Conservation (phyloP, 1,140 invertebrate genomes). For the Atopsyche davidsoni region DNA sequence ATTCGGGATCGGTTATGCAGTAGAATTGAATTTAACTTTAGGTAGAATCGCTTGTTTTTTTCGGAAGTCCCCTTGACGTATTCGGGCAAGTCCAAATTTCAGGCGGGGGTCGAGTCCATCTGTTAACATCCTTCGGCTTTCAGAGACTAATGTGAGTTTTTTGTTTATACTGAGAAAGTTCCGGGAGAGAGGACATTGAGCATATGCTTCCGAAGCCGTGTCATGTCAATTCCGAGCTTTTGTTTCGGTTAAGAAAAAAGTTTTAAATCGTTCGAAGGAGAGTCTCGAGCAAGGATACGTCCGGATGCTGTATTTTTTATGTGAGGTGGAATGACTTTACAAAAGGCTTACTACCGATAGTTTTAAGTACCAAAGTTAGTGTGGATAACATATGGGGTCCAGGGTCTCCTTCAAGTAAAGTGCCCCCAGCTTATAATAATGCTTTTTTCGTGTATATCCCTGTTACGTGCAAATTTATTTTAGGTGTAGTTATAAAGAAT, state of each 20-base stretch:
- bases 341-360: no score
- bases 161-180: slow-evolving; percentile 20
- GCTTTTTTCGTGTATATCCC: no score
- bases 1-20: slow-evolving; percentile 25
- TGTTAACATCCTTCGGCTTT: slow-evolving; percentile 13
- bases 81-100: slow-evolving; percentile 3
- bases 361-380: no score
- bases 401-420: no score
- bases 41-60: slow-evolving; percentile 23
- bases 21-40: slow-evolving; percentile 25
- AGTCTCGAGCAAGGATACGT: no score
- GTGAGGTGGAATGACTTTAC: no score
- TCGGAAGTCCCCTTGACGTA: slow-evolving; percentile 5
- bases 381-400: no score
- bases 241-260: not conserved
- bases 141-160: slow-evolving; percentile 19
- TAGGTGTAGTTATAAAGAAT: no score
- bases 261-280: no score
- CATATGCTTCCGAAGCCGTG: slow-evolving; percentile 9
- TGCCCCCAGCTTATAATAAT: no score
- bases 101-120: slow-evolving; percentile 14
- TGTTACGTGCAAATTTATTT: no score
- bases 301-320: no score
- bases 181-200: slow-evolving; percentile 7
- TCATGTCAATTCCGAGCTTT: slow-evolving; percentile 13